Base-by-base conservation (phyloP, 2,113 vertebrate species). In the Nannobrachium achirus region DNA sequence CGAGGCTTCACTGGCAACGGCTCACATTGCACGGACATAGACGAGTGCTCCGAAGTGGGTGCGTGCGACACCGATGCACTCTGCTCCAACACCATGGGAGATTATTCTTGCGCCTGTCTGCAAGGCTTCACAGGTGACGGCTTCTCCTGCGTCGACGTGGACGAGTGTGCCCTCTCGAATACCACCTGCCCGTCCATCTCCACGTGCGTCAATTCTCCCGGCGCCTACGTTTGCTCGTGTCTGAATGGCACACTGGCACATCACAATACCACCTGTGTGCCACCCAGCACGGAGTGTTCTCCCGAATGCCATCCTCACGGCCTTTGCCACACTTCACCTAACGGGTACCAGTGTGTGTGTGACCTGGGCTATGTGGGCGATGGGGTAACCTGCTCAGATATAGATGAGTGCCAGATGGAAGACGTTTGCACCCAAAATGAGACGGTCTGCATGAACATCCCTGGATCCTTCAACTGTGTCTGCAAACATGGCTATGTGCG, bases 181-280 rank as follows among this genome's bases (percentile, higher is more conserved):
- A 51, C 15, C 9, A 77, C 71, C 20, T 94, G 93, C 63, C 90
- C 91, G 1, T 2, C 53, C 14, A 80, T 82, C 41, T 89, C 92
- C 10, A 61, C 69, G 14, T 95, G 94, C 46, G 60, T 94, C 53
- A 95, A 95, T 83, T 94, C 92, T 1, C 83, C 90, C 1, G 93
- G 94, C 8, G 75, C 90, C 14, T 76, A 91, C 48, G 89, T 94
- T 42, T 95, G 94, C 68, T 94, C 94, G 1, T 95, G 94, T 79
- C 66, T 93, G 56, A 94, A 95, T 64, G 92, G 93, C 10, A 93
- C 91, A 1, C 52, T 94, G 41, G 85, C 78, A 18, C 59, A n/a
- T n/a, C n/a, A 63, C 4, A 92, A 92, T 39, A 78, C 80, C 56
- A 87, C 75, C 15, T 95, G 93, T 53, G 74, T 73, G 50, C 14